These are phyloP conservation scores for Apantesis nais DNA, from an alignment of 2,888 invertebrate genomes.

Conservation along the genomic window DNA sequence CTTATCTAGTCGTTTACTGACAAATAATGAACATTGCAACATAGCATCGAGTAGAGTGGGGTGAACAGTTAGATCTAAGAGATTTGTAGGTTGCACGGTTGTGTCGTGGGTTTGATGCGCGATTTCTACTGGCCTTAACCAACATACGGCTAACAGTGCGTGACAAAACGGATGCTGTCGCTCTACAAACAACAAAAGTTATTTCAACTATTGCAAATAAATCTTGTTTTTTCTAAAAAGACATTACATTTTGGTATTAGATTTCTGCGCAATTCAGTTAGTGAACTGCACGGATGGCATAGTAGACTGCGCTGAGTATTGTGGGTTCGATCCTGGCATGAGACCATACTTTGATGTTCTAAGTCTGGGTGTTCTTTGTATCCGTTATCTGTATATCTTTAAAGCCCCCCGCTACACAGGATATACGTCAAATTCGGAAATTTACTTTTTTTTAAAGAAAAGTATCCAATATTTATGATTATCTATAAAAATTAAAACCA, in stretches of 20 bases:
- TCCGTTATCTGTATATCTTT: too few relatives aligned
- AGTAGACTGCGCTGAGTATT: too few relatives aligned
- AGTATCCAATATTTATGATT: too few relatives aligned
- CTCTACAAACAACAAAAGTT: background rate
- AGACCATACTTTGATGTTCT: too few relatives aligned
- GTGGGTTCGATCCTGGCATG: too few relatives aligned
- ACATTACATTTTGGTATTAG: background rate
- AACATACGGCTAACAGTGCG: background rate
- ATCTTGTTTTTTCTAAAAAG: background rate
- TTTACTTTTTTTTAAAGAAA: too few relatives aligned
- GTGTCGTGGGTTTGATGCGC: conserved; percentile 11
- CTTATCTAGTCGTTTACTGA: background rate
- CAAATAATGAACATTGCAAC: conserved; percentile 9
- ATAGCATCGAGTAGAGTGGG: background rate
- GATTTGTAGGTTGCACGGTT: conserved; percentile 17
- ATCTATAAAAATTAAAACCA: too few relatives aligned
- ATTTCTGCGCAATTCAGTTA: background rate
- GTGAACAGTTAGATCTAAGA: conserved; percentile 5
- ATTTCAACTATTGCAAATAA: background rate
- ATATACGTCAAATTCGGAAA: too few relatives aligned
- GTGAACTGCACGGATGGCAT: too few relatives aligned
- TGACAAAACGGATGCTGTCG: background rate
- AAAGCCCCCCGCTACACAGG: too few relatives aligned
- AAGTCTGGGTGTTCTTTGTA: too few relatives aligned
- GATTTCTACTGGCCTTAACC: background rate